Evolutionary conservation across 2,797 vertebrate genomes (phyloP), one percentile per base, ranked within the genome.

Genomic region (Cryptoblepharus egeriae): DNA sequence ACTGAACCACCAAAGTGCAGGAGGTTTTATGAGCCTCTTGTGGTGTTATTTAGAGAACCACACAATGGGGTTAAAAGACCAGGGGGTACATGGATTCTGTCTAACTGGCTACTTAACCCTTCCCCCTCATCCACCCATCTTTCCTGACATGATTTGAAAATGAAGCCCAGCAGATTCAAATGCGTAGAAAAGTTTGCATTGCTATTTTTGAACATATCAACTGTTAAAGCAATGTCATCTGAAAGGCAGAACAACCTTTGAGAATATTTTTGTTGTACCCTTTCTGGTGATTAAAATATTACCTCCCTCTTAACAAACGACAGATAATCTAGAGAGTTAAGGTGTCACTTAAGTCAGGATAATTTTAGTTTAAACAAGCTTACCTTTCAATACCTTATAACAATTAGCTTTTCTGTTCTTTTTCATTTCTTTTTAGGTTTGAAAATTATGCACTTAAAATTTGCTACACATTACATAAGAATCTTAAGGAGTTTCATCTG

Each of bases 401-500:
- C 49, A 73, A 82, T 42, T 1, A 16, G 49, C 82, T 58, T 71
- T 11, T n/a, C 58, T 6, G 24, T 0, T 1, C 1, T 22, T 77
- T 81, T 78, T 73, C 2, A n/a, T 75, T 64, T 83, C n/a, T 49
- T 83, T 3, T 80, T 82, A 75, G n/a, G 63, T 42, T 75, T 80
- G 37, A 60, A 88, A 88, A 75, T 60, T 39, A 28, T 39, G 37
- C 55, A 55, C 26, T 0, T 15, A 71, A 79, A 85, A 88, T 69
- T 6, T 42, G 63, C 60, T 8, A 7, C 8, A 70, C 13, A 24
- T 77, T 80, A 32, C 2, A 1, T 49, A 60, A 87, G 73, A 87
- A 60, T 75, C 20, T 4, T 42, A 42, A 42, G 9, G 39, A 20
- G 76, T 1, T 64, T 72, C 76, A 52, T 7, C n/a, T 7, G 26